Conservation (phyloP, 2,113 vertebrate genomes). For the Rhinichthys klamathensis region DNA sequence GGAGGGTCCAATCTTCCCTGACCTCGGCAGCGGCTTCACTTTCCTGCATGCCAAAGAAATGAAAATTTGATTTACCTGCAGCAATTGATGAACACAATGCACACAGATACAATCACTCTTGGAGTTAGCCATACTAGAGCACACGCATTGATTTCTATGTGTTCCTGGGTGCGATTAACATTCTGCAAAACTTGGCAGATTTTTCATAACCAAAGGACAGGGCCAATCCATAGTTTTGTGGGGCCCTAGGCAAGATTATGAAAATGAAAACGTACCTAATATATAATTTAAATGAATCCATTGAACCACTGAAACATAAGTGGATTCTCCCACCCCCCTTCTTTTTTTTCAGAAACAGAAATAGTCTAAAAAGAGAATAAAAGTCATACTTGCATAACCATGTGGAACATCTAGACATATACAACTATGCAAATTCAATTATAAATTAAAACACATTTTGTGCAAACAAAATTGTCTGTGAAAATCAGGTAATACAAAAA, state of each 20-base stretch:
- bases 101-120: not conserved
- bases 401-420: too few species aligned
- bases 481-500: too few species aligned
- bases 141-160: constrained; percentile 10
- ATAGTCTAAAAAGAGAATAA: too few species aligned
- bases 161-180: constrained; percentile 7
- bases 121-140: not conserved
- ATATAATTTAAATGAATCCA: not conserved
- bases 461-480: too few species aligned
- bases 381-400: too few species aligned
- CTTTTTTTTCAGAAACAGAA: too few species aligned
- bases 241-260: not conserved
- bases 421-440: too few species aligned
- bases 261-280: not conserved
- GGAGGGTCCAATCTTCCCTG: constrained; percentile 48
- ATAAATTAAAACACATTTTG: too few species aligned
- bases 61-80: constrained; percentile 52
- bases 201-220: not conserved
- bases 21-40: constrained; percentile 47
- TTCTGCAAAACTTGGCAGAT: not conserved
- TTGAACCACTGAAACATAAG: not conserved
- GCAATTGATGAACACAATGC: constrained; percentile 43
- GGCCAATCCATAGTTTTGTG: not conserved
- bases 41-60: constrained; percentile 54
- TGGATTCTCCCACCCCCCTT: too few species aligned